Evolutionary conservation across 2,797 vertebrate genomes (phyloP), one percentile per base, ranked within the genome.

Genomic region (Xiphorhynchus erythropygius): DNA sequence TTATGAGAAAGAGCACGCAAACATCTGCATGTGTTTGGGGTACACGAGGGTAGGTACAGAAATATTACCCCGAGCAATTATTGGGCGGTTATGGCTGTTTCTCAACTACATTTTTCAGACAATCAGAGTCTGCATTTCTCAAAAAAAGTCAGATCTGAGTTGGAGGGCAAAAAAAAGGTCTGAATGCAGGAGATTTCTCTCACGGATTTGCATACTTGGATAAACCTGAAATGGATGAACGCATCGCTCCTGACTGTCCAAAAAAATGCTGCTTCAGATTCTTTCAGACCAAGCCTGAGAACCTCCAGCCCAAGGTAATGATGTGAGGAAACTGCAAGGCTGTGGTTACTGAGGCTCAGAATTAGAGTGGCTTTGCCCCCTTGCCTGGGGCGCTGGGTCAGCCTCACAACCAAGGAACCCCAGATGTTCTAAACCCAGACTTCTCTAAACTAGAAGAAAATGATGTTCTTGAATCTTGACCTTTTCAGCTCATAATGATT

Each of bases 1-100:
- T 94, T 95, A 73, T 94, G 96, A 94, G 95, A 91, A 84, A 94
- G 77, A 96, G 93, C 94, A 97, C 33, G 77, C 95, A 96, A 94
- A 96, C 94, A 94, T 96, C 91, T 96, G 96, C 86, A 79, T 95
- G 95, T 74, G 18, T 90, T 96, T 89, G 93, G 96, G 95, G 90
- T 92, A 37, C 89, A 63, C 1, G 50, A 78, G 95, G 93, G 93
- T 84, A 93, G 94, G 91, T 94, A 90, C 35, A 95, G 94, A 94
- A 96, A 96, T 92, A 79, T 90, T 93, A 94, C 85, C 80, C 95
- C 28, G 50, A 2, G 5, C 47, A 83, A 90, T 91, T 94, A 95
- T 77, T 60, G 90, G 91, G 91, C 57, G 81, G 94, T 93, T 94
- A 89, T 94, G 94, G 95, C 90, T 78, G 62, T 50, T 94, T 89